Evolutionary conservation across 2,113 vertebrate species (phyloP).

Genomic region (Abramis brama): DNA sequence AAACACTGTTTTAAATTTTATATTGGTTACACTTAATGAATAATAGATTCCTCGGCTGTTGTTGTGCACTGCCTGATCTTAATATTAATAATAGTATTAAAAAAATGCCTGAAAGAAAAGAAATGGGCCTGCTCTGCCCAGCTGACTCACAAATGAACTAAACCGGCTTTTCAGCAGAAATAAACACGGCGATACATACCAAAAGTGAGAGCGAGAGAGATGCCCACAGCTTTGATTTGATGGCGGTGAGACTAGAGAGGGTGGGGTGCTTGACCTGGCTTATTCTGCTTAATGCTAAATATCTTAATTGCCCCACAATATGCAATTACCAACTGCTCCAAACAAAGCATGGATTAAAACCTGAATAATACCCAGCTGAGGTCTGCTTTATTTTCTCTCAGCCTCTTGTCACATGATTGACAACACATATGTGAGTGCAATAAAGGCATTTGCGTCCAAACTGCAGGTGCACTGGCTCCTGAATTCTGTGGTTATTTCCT

Average conservation of each 20-base stretch:
- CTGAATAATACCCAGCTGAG: slow-evolving; percentile 48
- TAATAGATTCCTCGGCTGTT: slow-evolving; percentile 99
- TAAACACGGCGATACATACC: slow-evolving; percentile 76
- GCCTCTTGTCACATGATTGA: slow-evolving; percentile 39
- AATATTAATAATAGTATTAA: slow-evolving; percentile 72
- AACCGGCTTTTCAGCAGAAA: slow-evolving; percentile 80
- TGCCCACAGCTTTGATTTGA: slow-evolving; percentile 48
- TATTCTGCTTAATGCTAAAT: slow-evolving; percentile 56
- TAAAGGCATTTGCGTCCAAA: neutral
- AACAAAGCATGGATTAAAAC: slow-evolving; percentile 61
- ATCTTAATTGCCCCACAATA: slow-evolving; percentile 63
- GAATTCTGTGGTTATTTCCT: neutral
- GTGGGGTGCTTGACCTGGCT: slow-evolving; percentile 56
- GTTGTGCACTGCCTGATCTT: slow-evolving; percentile 89
- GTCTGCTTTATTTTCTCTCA: slow-evolving; percentile 11
- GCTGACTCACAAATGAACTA: slow-evolving; percentile 82
- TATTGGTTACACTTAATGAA: slow-evolving; percentile 99
- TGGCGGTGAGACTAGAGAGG: slow-evolving; percentile 24
- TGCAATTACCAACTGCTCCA: slow-evolving; percentile 61
- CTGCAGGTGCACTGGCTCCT: neutral
- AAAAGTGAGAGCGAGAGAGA: slow-evolving; percentile 60
- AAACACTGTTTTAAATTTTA: slow-evolving; percentile 99
- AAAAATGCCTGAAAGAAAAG: slow-evolving; percentile 71
- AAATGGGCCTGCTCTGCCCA: slow-evolving; percentile 75
- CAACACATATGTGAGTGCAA: slow-evolving; percentile 29